Base-by-base conservation (phyloP, 2,797 vertebrate genomes). In the Mionectes olivaceus region DNA sequence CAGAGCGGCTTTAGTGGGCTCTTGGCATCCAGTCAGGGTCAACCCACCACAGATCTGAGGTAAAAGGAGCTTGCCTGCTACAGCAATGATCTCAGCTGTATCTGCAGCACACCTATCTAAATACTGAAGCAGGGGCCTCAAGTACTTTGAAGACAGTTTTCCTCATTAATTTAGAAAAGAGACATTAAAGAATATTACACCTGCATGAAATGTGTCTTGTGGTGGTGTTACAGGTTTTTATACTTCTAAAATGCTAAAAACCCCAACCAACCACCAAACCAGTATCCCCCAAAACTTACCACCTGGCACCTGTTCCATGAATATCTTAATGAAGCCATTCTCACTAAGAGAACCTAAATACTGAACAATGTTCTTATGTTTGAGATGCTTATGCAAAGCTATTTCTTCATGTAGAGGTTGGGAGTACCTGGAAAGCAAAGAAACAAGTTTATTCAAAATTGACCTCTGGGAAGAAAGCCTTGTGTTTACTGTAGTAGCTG, bases 261-360 rank as follows among this genome's bases (percentile, higher is more conserved):
- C 35, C 73, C 10, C 8, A 55, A 70, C 21, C 23, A 61, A 32
- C 5, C 23, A 74, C 13, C 53, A 61, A 83, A 75, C 12, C n/a
- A 39, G 37, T 24, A 44, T 87, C 7, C 35, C 27, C 10, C 13
- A 95, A 69, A 77, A 94, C 98, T 97, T 98, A 99, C 99, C 99
- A 98, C 99, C 99, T 39, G 99, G 99, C 35, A 99, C 99, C 94
- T 99, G 99, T 96, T 99, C 99, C 99, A 99, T 99, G 97, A 99
- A 99, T 97, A 99, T 99, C 98, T 99, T 99, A 96, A 99, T 99
- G 98, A 99, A 99, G 89, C 99, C 98, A 33, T 99, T 99, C 97
- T 99, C 99, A 85, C 99, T 99, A 96, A 99, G 98, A 73, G 99
- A 99, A 76, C 99, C 99, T 87, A 99, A 97, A 97, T 99, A 99